Evolutionary conservation across 2,113 vertebrate genomes (phyloP).

Genomic region (Brachyhypopomus gauderio): DNA sequence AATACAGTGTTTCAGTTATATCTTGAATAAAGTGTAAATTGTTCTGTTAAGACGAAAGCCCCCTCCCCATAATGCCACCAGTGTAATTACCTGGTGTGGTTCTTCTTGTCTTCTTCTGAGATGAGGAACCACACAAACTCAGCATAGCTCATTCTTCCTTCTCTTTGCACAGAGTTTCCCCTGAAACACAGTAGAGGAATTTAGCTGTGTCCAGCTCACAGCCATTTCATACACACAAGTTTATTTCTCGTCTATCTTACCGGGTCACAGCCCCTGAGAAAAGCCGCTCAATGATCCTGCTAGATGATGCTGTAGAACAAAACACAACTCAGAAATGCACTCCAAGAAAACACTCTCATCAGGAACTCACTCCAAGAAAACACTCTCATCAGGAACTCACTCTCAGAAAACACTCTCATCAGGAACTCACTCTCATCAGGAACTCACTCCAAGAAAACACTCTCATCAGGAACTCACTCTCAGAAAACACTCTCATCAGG

Average conservation of each 20-base stretch:
- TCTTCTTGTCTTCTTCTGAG: constrained; percentile 98
- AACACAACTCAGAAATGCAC: constrained; percentile 40
- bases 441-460: background rate
- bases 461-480: constrained; percentile 15
- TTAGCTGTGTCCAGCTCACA: background rate
- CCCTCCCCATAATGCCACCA: no score
- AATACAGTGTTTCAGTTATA: no score
- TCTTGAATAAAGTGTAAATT: no score
- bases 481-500: no score
- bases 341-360: constrained; percentile 12
- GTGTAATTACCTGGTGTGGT: constrained; percentile 84
- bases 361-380: background rate
- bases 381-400: constrained; percentile 23
- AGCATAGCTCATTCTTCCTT: constrained; percentile 96
- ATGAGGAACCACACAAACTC: constrained; percentile 99
- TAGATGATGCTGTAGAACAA: constrained; percentile 85
- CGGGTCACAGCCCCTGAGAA: constrained; percentile 97
- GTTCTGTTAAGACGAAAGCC: no score
- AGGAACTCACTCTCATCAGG: constrained; percentile 15
- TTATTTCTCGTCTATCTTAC: constrained; percentile 64
- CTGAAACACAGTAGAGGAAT: constrained; percentile 72
- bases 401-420: no score
- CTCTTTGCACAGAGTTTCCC: constrained; percentile 88
- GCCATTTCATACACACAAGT: background rate
- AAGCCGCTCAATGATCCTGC: constrained; percentile 92